Conservation (phyloP, 2,888 invertebrate genomes). For the Lingula anatina region DNA sequence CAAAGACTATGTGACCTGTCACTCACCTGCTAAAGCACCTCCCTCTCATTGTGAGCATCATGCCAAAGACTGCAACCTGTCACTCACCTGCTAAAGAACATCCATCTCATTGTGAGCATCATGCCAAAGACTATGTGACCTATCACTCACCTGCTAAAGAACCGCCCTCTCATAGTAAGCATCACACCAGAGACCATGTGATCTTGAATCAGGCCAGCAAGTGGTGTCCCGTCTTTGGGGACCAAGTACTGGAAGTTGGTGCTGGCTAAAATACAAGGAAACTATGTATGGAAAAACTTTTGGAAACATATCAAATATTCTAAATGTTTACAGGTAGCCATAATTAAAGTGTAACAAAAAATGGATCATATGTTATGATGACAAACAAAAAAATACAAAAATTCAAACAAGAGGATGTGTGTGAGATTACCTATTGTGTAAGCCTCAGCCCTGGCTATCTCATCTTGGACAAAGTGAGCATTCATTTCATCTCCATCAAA, state of each 20-base stretch:
- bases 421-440: conserved; percentile 69
- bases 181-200: conserved; percentile 92
- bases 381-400: too few relatives aligned
- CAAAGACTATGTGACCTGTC: too few relatives aligned
- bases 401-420: too few relatives aligned
- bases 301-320: too few relatives aligned
- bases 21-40: not conserved
- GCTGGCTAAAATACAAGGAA: conserved; percentile 57
- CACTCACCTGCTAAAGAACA: too few relatives aligned
- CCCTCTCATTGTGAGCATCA: not conserved
- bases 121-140: too few relatives aligned
- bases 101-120: too few relatives aligned
- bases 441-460: conserved; percentile 86
- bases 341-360: too few relatives aligned
- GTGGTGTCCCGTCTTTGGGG: conserved; percentile 96
- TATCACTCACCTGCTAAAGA: conserved; percentile 53
- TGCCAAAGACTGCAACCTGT: too few relatives aligned
- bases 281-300: too few relatives aligned
- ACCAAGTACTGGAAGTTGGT: conserved; percentile 78
- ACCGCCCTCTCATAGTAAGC: conserved; percentile 76
- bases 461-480: conserved; percentile 93
- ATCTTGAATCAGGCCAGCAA: conserved; percentile 88
- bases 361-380: too few relatives aligned
- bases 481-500: conserved; percentile 99
- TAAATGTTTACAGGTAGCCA: too few relatives aligned